A percentile compares a stretch with the other conserved stretches of the same genome.
Evolutionary conservation across 1,140 invertebrate genomes (phyloP).

Genomic region (Anastrepha obliqua): DNA sequence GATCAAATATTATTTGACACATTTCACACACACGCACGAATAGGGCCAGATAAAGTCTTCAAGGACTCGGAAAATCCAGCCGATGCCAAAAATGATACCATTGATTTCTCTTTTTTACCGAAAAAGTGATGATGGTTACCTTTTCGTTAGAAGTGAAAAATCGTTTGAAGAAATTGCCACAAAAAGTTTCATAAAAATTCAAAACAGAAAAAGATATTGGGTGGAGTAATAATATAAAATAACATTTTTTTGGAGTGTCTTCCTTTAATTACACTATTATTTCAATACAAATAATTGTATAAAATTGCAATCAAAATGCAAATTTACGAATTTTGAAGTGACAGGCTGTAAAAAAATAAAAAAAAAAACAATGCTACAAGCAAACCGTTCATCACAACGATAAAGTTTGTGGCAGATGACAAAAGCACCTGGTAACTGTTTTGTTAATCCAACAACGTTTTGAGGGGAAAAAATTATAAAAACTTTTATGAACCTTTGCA

Average conservation of each 20-base stretch:
- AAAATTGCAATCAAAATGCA: neutral
- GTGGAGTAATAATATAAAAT: no score
- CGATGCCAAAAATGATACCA: no score
- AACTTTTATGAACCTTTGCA: neutral
- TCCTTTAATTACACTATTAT: constrained; percentile 15
- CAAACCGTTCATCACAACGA: neutral
- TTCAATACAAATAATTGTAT: neutral
- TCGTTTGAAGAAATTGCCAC: no score
- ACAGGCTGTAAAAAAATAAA: neutral
- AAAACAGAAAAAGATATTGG: no score
- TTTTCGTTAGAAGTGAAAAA: no score
- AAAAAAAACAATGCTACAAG: neutral
- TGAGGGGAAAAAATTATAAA: neutral
- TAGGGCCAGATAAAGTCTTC: no score
- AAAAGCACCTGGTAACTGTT: neutral
- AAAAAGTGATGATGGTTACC: no score
- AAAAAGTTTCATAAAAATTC: no score
- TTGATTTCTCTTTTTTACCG: no score
- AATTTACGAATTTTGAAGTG: constrained; percentile 18
- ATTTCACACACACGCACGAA: no score
- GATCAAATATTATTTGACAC: no score
- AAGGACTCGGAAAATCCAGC: no score
- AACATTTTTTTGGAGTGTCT: neutral
- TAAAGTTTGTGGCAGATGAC: neutral
- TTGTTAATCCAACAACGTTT: neutral